phyloP scores from a whole-genome alignment of 2,113 vertebrate species.

The Uria lomvia region DNA sequence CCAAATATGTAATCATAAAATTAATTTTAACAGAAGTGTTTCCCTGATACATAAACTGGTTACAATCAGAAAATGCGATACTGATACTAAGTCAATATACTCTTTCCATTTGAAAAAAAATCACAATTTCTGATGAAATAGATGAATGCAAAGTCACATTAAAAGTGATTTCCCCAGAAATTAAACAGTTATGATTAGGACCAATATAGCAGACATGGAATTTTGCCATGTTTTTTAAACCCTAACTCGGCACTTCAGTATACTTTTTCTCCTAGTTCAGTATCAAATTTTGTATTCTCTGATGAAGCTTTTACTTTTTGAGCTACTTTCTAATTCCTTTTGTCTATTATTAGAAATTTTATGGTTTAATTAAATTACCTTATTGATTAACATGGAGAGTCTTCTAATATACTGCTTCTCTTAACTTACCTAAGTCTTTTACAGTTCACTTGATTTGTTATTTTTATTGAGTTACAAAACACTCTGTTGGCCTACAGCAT shows the following conservation, averaged over 20 bases:
- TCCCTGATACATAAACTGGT: neutral
- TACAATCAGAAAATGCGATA: neutral
- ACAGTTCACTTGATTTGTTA: neutral
- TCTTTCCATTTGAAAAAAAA: neutral
- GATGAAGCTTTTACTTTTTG: neutral
- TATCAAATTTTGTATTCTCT: neutral
- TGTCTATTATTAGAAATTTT: neutral
- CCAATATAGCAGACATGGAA: neutral
- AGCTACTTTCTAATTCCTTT: neutral
- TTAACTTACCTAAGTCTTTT: neutral
- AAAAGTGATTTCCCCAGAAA: neutral
- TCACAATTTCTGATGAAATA: neutral
- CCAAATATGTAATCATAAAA: neutral
- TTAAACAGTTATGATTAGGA: neutral
- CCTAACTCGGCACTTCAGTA: neutral
- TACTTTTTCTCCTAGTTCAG: neutral
- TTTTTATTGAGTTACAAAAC: neutral
- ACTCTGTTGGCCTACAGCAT: neutral
- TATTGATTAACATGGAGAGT: neutral
- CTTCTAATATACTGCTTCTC: neutral
- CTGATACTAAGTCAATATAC: neutral
- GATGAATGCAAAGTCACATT: neutral
- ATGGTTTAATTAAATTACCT: neutral
- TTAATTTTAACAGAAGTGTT: neutral
- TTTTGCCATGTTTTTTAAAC: neutral